These are phyloP conservation scores for Colius striatus DNA, from an alignment of 2,113 vertebrate species.

Conservation along the genomic window DNA sequence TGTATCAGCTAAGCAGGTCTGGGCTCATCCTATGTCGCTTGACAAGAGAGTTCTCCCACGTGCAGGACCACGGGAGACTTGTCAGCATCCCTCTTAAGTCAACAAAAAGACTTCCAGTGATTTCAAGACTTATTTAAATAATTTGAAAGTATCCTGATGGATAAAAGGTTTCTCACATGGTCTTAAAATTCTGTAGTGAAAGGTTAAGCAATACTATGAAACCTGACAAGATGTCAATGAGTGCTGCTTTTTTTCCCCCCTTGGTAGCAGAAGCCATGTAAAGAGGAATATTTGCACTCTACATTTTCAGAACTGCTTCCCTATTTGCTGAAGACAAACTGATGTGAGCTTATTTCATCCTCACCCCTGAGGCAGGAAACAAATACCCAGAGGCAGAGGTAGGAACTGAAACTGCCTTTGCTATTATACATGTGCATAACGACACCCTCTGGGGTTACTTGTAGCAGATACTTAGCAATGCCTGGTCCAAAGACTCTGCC, in stretches of 20 bases:
- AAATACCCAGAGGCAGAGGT: background rate
- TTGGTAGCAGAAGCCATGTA: background rate
- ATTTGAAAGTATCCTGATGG: background rate
- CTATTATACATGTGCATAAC: background rate
- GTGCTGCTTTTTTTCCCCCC: background rate
- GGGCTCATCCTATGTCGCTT: background rate
- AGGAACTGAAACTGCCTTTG: background rate
- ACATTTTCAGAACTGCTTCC: background rate
- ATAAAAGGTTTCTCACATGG: background rate
- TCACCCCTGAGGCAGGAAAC: background rate
- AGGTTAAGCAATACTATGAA: background rate
- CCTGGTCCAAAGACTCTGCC: background rate
- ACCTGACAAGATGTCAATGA: rapidly evolving
- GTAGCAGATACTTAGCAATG: background rate
- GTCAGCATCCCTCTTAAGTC: background rate
- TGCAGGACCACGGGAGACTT: background rate
- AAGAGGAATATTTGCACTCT: background rate
- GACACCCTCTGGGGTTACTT: background rate
- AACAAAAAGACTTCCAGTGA: background rate
- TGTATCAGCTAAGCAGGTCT: background rate
- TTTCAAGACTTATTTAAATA: background rate
- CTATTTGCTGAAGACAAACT: background rate
- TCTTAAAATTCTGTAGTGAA: background rate
- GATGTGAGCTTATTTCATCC: background rate
- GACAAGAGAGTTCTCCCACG: background rate